Percentiles rank a stretch among this genome's conserved stretches.
phyloP scores from a whole-genome alignment of 1,140 invertebrate genomes.

The Bathynomus jamesi region DNA sequence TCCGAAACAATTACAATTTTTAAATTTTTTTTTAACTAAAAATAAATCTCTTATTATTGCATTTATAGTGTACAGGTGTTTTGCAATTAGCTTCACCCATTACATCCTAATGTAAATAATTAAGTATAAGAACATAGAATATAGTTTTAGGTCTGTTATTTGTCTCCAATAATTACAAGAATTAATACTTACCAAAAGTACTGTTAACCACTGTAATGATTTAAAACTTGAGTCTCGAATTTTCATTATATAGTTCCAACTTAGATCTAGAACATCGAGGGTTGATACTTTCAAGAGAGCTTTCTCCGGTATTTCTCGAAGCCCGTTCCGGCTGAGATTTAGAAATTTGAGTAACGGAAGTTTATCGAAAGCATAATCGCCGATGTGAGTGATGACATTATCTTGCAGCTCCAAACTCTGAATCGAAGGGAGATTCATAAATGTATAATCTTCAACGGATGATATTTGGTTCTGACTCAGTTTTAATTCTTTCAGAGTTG shows the following conservation, averaged over 20 bases:
- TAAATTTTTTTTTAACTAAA: no score
- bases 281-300: conserved; percentile 21
- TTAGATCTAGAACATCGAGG: conserved; percentile 40
- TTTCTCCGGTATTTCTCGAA: conserved; percentile 52
- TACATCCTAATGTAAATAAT: no score
- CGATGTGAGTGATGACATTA: conserved; percentile 63
- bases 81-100: no score
- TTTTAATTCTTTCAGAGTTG: conserved; percentile 19
- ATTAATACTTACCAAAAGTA: conserved; percentile 55
- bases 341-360: conserved; percentile 64
- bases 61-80: no score
- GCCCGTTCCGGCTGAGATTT: conserved; percentile 59
- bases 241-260: conserved; percentile 60
- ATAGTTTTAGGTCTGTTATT: no score
- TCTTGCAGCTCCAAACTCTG: conserved; percentile 62
- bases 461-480: conserved; percentile 51
- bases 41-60: no score
- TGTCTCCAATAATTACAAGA: no score
- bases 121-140: no score
- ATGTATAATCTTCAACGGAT: conserved; percentile 55
- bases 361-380: conserved; percentile 64
- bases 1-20: no score
- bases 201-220: conserved; percentile 71
- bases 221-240: conserved; percentile 56
- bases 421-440: conserved; percentile 55